Evolutionary conservation across 2,888 invertebrate species (phyloP).

Genomic region (Nomada ferruginata): DNA sequence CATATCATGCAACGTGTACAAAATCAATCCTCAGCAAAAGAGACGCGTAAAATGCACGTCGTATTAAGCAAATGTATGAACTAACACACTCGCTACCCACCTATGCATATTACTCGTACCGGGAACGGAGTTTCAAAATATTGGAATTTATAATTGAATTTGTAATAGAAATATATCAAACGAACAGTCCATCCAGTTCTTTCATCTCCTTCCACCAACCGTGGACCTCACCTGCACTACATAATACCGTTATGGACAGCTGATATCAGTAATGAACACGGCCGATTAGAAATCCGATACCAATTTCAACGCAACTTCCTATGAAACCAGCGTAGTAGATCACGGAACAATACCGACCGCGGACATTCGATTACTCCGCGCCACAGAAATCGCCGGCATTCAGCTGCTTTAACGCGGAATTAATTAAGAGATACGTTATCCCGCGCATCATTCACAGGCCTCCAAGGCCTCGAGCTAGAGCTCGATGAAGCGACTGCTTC

Average conservation of each 20-base stretch:
- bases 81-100: neutral
- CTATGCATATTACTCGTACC: no score
- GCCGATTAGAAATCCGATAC: conserved; percentile 6
- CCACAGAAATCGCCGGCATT: conserved; percentile 42
- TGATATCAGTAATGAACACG: neutral
- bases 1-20: conserved; percentile 31
- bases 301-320: conserved; percentile 10
- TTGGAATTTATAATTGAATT: no score
- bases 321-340: conserved; percentile 14
- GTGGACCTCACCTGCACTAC: neutral
- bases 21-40: conserved; percentile 56
- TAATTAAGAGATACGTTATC: conserved; percentile 63
- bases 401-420: conserved; percentile 50
- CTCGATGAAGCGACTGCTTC: conserved; percentile 28
- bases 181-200: no score
- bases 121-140: no score
- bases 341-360: conserved; percentile 14
- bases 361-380: conserved; percentile 26
- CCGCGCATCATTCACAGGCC: conserved; percentile 38
- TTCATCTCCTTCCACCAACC: neutral
- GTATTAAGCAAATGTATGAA: no score
- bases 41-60: conserved; percentile 7
- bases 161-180: no score
- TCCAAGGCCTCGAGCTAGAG: conserved; percentile 24
- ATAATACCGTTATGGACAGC: neutral